A percentile compares a stretch with the other conserved stretches of the same genome.
Conservation (phyloP, 2,113 vertebrate genomes). For the Eudyptes chrysolophus region DNA sequence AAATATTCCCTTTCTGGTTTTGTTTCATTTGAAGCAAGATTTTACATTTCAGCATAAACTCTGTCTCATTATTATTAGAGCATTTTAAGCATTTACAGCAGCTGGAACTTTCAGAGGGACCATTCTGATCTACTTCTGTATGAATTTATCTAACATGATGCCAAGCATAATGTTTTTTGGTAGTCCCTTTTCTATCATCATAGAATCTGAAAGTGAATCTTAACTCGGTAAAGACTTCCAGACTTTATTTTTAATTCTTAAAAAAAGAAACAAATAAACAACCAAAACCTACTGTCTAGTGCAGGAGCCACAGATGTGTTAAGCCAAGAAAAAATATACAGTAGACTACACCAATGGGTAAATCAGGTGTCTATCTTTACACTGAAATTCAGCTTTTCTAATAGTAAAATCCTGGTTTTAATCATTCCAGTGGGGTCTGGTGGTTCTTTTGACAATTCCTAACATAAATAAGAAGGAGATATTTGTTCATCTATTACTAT, state of each 20-base stretch:
- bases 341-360: background rate
- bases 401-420: background rate
- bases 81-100: background rate
- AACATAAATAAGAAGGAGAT: background rate
- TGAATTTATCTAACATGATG: background rate
- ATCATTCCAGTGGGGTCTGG: background rate
- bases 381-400: background rate
- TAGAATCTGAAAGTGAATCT: background rate
- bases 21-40: background rate
- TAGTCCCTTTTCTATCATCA: background rate
- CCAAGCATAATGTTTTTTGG: background rate
- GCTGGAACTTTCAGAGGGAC: background rate
- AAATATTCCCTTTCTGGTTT: background rate
- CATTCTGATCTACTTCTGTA: background rate
- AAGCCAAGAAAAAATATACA: background rate
- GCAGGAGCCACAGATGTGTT: background rate
- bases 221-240: background rate
- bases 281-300: background rate
- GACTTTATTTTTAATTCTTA: background rate
- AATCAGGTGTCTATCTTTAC: background rate
- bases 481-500: background rate
- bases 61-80: background rate
- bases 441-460: background rate
- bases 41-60: background rate
- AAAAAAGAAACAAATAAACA: background rate